Percentiles rank a stretch among this genome's conserved stretches.
phyloP scores from a whole-genome alignment of 1,140 invertebrate genomes.

The Temnothorax curvispinosus region DNA sequence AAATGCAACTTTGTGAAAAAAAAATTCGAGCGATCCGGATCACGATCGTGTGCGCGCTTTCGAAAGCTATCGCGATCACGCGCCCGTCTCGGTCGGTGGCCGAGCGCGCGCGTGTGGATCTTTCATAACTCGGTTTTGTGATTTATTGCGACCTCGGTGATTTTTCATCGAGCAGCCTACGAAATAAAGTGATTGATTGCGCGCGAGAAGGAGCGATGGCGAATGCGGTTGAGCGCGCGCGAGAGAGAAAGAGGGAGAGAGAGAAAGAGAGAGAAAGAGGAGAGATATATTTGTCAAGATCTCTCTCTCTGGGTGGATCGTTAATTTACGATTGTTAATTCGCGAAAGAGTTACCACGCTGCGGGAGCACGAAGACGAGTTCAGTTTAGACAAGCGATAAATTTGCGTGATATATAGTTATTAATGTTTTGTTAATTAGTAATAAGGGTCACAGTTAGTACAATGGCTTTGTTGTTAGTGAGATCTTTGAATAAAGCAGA shows the following conservation, averaged over 20 bases:
- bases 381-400: slow-evolving; percentile 35
- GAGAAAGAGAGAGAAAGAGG: neutral
- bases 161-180: slow-evolving; percentile 72
- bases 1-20: slow-evolving; percentile 10
- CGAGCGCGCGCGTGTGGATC: slow-evolving; percentile 66
- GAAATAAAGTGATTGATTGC: slow-evolving; percentile 74
- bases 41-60: slow-evolving; percentile 41
- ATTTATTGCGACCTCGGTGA: slow-evolving; percentile 71
- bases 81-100: slow-evolving; percentile 49
- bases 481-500: neutral
- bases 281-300: slow-evolving; percentile 57
- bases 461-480: slow-evolving; percentile 12
- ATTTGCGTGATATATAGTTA: slow-evolving; percentile 31
- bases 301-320: slow-evolving; percentile 51
- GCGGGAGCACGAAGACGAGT: slow-evolving; percentile 11
- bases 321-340: slow-evolving; percentile 63
- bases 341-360: slow-evolving; percentile 46
- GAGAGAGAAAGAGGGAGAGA: neutral
- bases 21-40: slow-evolving; percentile 13
- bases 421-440: slow-evolving; percentile 42
- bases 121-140: slow-evolving; percentile 71
- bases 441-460: neutral
- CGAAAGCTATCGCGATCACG: slow-evolving; percentile 68
- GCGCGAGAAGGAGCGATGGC: slow-evolving; percentile 49
- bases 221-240: neutral